phyloP scores from a whole-genome alignment of 2,888 invertebrate species.

The Germaria angustata region DNA sequence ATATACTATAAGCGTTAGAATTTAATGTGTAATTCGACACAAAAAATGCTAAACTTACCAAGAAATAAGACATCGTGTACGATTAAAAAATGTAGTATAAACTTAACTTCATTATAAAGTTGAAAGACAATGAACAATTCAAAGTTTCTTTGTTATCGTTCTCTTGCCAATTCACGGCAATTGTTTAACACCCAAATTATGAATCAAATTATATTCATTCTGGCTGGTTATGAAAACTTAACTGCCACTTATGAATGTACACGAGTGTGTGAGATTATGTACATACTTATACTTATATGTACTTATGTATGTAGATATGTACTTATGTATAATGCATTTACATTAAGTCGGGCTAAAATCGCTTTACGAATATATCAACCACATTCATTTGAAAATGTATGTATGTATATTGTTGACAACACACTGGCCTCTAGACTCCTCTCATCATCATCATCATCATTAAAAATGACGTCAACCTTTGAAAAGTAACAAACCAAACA shows the following conservation, averaged over 20 bases:
- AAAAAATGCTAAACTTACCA: not conserved
- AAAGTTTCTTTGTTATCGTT: too few species aligned
- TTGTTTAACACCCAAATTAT: not conserved
- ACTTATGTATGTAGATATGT: not conserved
- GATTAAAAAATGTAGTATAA: not conserved
- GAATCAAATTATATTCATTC: too few species aligned
- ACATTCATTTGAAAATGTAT: slow-evolving; percentile 13
- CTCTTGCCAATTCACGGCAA: too few species aligned
- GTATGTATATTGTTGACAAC: slow-evolving; percentile 15
- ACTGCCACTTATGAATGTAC: too few species aligned
- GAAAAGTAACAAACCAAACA: slow-evolving; percentile 26
- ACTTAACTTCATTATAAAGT: not conserved
- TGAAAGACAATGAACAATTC: not conserved
- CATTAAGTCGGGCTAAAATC: slow-evolving; percentile 13
- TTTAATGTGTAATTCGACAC: not conserved
- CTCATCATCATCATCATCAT: slow-evolving; percentile 41
- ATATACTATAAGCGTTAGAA: not conserved
- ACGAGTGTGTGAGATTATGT: too few species aligned
- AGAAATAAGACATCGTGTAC: not conserved
- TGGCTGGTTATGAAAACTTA: too few species aligned
- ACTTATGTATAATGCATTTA: not conserved
- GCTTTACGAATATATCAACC: slow-evolving; percentile 16
- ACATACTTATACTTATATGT: too few species aligned
- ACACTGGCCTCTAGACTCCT: slow-evolving; percentile 46
- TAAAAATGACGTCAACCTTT: slow-evolving; percentile 62